A percentile compares a stretch with the other conserved stretches of the same genome.
These are phyloP conservation scores for Icerya purchasi DNA, from an alignment of 2,888 invertebrate species.

Conservation along the genomic window DNA sequence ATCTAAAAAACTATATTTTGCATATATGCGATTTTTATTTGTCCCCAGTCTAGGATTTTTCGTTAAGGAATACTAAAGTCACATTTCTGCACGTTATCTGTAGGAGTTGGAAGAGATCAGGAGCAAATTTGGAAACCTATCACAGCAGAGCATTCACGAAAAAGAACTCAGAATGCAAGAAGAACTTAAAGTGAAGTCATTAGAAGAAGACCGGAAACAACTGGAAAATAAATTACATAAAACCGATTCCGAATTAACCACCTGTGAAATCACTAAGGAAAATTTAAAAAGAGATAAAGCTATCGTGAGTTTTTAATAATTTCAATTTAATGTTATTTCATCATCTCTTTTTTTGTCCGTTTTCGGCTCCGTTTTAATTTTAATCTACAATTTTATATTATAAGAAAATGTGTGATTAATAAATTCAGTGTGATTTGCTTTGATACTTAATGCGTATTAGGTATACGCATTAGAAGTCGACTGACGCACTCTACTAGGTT, in stretches of 20 bases:
- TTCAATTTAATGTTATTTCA: no score
- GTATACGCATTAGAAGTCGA: no score
- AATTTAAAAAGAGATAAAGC: slow-evolving; percentile 52
- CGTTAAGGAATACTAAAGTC: neutral
- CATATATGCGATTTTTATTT: no score
- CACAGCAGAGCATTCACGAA: slow-evolving; percentile 9
- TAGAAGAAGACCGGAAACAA: slow-evolving; percentile 55
- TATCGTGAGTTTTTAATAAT: slow-evolving; percentile 37
- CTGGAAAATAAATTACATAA: slow-evolving; percentile 55
- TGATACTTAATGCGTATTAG: no score
- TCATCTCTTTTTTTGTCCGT: no score
- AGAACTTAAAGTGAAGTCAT: slow-evolving; percentile 15
- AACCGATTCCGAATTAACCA: slow-evolving; percentile 53
- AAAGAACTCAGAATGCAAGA: slow-evolving; percentile 8
- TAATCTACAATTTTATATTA: no score
- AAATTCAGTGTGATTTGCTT: no score
- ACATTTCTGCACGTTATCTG: neutral
- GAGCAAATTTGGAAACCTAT: slow-evolving; percentile 7
- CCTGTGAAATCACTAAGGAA: slow-evolving; percentile 47
- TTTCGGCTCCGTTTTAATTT: no score
- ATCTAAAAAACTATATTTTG: no score
- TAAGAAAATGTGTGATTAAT: no score
- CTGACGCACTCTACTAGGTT: no score
- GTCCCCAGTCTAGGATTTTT: neutral
- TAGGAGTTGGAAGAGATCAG: slow-evolving; percentile 10